Percentiles rank a stretch among this genome's conserved stretches.
Conservation (phyloP, 1,140 invertebrate genomes). For the Bombus picipes region DNA sequence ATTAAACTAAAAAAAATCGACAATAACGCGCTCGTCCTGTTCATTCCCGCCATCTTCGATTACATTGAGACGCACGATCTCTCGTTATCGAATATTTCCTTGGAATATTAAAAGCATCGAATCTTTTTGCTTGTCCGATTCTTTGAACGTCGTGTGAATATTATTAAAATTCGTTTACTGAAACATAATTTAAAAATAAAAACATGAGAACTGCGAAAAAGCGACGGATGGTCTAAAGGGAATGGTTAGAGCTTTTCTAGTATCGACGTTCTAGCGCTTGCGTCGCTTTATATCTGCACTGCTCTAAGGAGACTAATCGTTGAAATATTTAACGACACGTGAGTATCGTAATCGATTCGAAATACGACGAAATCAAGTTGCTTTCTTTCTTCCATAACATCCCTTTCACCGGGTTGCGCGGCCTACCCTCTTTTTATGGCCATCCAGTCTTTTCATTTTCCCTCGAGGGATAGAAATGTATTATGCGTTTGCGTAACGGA, state of each 20-base stretch:
- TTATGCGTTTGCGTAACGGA: constrained; percentile 18
- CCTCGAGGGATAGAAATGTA: neutral
- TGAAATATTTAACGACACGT: constrained; percentile 32
- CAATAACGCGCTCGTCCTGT: no score
- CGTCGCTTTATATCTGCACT: neutral
- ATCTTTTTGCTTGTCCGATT: no score
- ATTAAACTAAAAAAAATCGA: no score
- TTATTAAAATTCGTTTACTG: no score
- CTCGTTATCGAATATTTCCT: no score
- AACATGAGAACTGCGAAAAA: no score
- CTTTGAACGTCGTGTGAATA: no score
- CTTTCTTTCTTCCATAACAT: neutral
- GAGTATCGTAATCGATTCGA: constrained; percentile 37
- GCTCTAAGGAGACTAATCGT: constrained; percentile 1
- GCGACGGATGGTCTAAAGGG: neutral
- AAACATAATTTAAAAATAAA: no score
- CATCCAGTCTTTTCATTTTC: constrained; percentile 13
- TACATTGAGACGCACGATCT: no score
- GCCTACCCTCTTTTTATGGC: constrained; percentile 19
- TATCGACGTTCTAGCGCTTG: neutral
- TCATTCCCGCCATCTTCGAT: no score
- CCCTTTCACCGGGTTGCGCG: constrained; percentile 14
- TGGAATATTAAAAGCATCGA: no score
- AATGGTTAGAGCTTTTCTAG: neutral
- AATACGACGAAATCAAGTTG: constrained; percentile 16